Percentiles rank a stretch among this genome's conserved stretches.
Conservation (phyloP, 2,797 vertebrate genomes). For the Smutsia temminckii region DNA sequence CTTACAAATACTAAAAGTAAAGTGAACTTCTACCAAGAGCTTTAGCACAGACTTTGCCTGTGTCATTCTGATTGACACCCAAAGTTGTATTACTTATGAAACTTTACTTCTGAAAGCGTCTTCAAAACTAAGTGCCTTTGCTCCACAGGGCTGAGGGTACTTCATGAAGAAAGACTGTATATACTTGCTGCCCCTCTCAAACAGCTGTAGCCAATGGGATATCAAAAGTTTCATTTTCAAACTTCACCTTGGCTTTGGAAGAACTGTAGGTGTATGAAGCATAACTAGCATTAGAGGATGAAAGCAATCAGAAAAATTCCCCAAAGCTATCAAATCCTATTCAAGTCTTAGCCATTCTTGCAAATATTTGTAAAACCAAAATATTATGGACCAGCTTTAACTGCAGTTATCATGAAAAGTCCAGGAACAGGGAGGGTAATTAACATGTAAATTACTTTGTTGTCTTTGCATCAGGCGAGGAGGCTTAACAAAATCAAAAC, state of each 20-base stretch:
- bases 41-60: neutral
- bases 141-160: neutral
- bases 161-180: neutral
- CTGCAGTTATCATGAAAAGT: neutral
- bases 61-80: neutral
- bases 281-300: neutral
- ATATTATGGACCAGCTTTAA: neutral
- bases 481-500: constrained; percentile 50
- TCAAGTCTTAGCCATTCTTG: neutral
- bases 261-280: neutral
- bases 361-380: constrained; percentile 19
- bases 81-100: neutral
- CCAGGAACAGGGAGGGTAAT: neutral
- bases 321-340: neutral
- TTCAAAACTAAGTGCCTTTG: neutral
- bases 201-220: neutral
- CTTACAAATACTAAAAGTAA: neutral
- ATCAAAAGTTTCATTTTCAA: constrained; percentile 12
- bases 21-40: neutral
- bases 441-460: constrained; percentile 25
- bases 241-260: neutral
- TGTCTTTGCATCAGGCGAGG: neutral
- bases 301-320: neutral
- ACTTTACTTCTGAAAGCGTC: neutral
- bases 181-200: neutral